These are phyloP conservation scores for Sphaerophoria rueppellii DNA, from an alignment of 2,888 invertebrate genomes.

Conservation along the genomic window DNA sequence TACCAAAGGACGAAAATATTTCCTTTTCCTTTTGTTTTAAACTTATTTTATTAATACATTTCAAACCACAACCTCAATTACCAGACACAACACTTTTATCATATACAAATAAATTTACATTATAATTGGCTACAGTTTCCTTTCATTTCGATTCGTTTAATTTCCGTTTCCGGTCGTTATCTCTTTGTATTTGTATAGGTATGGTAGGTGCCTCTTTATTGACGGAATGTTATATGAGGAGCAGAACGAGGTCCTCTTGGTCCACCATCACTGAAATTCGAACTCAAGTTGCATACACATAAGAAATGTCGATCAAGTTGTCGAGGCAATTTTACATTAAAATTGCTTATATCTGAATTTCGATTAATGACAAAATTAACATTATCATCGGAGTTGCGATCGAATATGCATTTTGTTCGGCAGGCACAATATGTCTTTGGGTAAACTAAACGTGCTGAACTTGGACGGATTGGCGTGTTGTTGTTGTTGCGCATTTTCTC, in stretches of 20 bases:
- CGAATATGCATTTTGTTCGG: constrained; percentile 79
- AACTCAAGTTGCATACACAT: constrained; percentile 79
- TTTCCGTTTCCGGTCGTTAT: no score
- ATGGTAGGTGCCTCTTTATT: constrained; percentile 73
- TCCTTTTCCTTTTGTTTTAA: constrained; percentile 4
- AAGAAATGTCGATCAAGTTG: constrained; percentile 74
- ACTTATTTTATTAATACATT: constrained; percentile 40
- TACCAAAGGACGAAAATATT: constrained; percentile 5
- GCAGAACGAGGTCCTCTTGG: constrained; percentile 79
- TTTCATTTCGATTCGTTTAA: not conserved
- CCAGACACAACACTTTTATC: constrained; percentile 57
- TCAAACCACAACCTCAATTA: constrained; percentile 67
- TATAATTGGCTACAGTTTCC: constrained; percentile 15
- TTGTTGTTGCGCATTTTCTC: constrained; percentile 51
- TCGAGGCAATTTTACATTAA: constrained; percentile 27
- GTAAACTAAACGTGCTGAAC: constrained; percentile 64
- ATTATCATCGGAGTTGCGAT: constrained; percentile 79
- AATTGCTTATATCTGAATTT: constrained; percentile 28
- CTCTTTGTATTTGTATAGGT: not conserved
- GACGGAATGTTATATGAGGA: constrained; percentile 80
- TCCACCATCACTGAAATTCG: constrained; percentile 74
- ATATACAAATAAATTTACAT: not conserved
- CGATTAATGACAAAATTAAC: constrained; percentile 74
- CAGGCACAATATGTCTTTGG: constrained; percentile 77
- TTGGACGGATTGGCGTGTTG: constrained; percentile 60